A percentile compares a stretch with the other conserved stretches of the same genome.
These are phyloP conservation scores for Metopia argyrocephala DNA, from an alignment of 2,888 invertebrate genomes.

Conservation along the genomic window DNA sequence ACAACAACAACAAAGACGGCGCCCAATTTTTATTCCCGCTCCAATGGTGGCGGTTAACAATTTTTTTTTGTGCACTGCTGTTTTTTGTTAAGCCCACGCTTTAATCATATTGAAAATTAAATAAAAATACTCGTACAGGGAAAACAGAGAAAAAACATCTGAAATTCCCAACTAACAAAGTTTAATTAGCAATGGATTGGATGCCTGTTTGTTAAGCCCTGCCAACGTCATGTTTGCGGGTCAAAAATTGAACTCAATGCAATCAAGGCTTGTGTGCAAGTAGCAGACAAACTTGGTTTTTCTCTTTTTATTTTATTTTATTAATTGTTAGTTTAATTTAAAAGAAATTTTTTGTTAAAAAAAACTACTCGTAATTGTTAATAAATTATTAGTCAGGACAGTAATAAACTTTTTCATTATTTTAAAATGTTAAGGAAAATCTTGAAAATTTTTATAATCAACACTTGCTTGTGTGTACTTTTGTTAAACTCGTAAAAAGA, in stretches of 20 bases:
- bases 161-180: conserved; percentile 48
- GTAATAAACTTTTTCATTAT: no score
- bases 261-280: neutral
- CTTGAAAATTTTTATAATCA: no score
- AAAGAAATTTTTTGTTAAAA: no score
- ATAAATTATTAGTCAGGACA: no score
- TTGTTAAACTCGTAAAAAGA: no score
- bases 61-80: conserved; percentile 5
- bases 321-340: no score
- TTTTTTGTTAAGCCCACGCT: conserved; percentile 58
- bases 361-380: no score
- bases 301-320: neutral
- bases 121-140: neutral
- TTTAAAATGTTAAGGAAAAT: no score
- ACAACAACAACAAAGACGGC: conserved; percentile 15
- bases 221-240: conserved; percentile 49
- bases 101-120: conserved; percentile 43
- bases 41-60: neutral
- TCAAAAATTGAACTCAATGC: conserved; percentile 44
- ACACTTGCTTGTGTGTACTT: no score
- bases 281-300: neutral
- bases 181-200: conserved; percentile 57
- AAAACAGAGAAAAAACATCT: neutral
- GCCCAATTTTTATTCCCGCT: neutral
- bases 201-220: conserved; percentile 44